phyloP scores from a whole-genome alignment of 2,113 vertebrate species.

The Neotragus moschatus region DNA sequence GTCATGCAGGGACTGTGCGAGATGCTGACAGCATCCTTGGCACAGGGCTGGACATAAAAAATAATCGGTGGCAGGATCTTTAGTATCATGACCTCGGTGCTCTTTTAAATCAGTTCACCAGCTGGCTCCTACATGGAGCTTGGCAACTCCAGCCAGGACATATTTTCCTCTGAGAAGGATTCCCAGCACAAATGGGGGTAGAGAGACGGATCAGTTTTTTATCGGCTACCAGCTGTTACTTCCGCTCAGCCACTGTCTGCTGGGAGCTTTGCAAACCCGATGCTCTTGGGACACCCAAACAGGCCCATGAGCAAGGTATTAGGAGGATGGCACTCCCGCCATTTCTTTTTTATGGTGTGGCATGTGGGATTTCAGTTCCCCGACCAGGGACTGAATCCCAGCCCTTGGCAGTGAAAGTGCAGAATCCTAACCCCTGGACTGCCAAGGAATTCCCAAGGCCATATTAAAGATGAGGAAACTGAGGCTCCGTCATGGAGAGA shows the following conservation, averaged over 20 bases:
- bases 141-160: background rate
- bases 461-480: background rate
- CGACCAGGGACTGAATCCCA: background rate
- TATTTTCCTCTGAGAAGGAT: rapidly evolving
- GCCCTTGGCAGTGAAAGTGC: background rate
- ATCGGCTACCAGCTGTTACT: background rate
- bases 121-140: background rate
- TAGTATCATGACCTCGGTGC: background rate
- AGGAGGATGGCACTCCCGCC: background rate
- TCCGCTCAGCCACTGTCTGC: background rate
- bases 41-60: background rate
- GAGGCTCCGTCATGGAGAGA: background rate
- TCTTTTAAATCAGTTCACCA: background rate
- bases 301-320: background rate
- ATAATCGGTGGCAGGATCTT: rapidly evolving
- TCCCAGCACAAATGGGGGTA: no score
- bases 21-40: background rate
- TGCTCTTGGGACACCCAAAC: rapidly evolving
- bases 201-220: background rate
- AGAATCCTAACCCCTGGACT: background rate
- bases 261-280: background rate
- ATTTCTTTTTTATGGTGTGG: background rate
- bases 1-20: rapidly evolving
- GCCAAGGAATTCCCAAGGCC: background rate
- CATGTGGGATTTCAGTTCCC: background rate